phyloP scores from a whole-genome alignment of 2,113 vertebrate genomes.

The Lates calcarifer region DNA sequence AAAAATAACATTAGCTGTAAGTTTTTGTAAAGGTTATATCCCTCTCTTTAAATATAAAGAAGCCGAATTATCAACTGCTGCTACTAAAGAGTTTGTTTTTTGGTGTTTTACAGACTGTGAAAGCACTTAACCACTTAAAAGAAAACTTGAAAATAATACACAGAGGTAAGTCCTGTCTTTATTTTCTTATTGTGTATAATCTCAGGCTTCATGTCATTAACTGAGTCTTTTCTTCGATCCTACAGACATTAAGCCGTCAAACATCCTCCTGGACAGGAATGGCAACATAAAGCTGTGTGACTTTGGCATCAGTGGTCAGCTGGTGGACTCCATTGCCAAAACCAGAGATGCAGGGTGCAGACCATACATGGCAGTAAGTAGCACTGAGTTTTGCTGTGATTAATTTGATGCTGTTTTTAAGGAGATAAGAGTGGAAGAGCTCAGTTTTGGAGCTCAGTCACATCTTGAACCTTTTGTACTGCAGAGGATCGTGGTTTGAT shows the following conservation, averaged over 20 bases:
- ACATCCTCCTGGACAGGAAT: constrained; percentile 99
- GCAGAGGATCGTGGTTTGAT: not conserved
- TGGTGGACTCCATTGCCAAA: constrained; percentile 99
- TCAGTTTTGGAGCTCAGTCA: too few species aligned
- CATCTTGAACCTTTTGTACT: too few species aligned
- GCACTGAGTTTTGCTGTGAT: not conserved
- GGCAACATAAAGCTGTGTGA: constrained; percentile 99
- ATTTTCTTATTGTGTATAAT: fast-evolving
- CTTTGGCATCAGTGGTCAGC: constrained; percentile 98
- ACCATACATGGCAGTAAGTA: constrained; percentile 98
- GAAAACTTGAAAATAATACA: constrained; percentile 99
- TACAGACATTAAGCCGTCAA: constrained; percentile 99
- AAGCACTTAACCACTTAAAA: constrained; percentile 99
- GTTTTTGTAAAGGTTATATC: constrained; percentile 46
- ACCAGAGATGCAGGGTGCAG: constrained; percentile 97
- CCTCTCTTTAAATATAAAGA: not conserved
- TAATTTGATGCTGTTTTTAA: not conserved
- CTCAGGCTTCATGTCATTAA: not conserved
- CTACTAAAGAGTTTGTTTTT: not conserved
- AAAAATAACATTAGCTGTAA: constrained; percentile 99
- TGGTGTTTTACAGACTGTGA: constrained; percentile 93
- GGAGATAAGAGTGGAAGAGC: not conserved
- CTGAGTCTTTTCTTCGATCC: not conserved
- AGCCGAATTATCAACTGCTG: fast-evolving
- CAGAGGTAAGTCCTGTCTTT: constrained; percentile 88